Percentiles rank a stretch among this genome's conserved stretches.
These are phyloP conservation scores for Onychomys torridus DNA, from an alignment of 2,797 vertebrate species.

Conservation along the genomic window DNA sequence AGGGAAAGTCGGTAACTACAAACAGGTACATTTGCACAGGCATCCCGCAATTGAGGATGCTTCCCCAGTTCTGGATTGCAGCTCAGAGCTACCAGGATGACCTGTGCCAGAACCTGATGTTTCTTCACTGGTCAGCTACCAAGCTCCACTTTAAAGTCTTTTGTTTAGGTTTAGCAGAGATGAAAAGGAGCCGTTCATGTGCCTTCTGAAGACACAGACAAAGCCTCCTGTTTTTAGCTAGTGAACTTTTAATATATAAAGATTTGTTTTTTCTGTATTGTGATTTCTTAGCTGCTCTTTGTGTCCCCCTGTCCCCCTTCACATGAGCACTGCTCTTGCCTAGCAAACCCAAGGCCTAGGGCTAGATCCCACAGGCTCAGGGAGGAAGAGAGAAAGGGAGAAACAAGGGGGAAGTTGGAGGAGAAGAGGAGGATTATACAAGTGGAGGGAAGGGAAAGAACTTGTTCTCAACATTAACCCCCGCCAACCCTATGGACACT, in stretches of 20 bases:
- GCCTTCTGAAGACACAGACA: neutral
- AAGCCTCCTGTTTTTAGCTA: neutral
- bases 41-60: neutral
- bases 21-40: neutral
- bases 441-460: neutral
- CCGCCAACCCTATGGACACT: neutral
- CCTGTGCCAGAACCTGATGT: fast-evolving
- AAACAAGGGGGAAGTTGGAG: too few relatives aligned
- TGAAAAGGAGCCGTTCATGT: neutral
- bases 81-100: neutral
- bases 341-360: neutral
- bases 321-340: neutral
- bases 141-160: neutral
- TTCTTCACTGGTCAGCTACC: neutral
- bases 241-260: neutral
- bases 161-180: neutral
- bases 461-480: neutral
- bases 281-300: constrained; percentile 27
- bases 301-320: neutral
- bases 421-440: neutral
- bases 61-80: neutral
- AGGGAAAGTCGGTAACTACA: constrained; percentile 25
- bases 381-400: fast-evolving
- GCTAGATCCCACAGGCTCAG: too few relatives aligned
- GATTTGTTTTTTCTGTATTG: neutral